A percentile compares a stretch with the other conserved stretches of the same genome.
phyloP scores from a whole-genome alignment of 2,797 vertebrate genomes.

The Microchirus variegatus region DNA sequence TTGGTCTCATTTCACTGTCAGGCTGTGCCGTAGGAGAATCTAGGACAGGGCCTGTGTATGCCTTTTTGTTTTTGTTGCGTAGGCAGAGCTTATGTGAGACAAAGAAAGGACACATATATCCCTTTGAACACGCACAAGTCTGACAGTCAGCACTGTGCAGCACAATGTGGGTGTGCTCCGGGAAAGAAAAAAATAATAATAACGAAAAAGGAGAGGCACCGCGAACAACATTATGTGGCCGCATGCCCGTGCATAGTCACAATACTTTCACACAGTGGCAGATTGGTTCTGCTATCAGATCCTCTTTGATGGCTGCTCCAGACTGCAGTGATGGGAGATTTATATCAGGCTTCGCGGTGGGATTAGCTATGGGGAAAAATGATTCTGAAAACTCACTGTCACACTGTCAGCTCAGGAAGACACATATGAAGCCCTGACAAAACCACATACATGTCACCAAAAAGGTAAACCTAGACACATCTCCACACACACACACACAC shows the following conservation, averaged over 20 bases:
- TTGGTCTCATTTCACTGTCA: slow-evolving; percentile 8
- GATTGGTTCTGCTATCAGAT: slow-evolving; percentile 55
- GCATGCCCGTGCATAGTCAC: neutral
- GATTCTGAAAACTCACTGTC: slow-evolving; percentile 13
- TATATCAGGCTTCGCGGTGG: slow-evolving; percentile 1
- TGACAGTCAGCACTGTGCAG: slow-evolving; percentile 19
- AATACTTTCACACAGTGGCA: slow-evolving; percentile 32
- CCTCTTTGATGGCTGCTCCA: slow-evolving; percentile 41
- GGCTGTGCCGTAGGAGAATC: slow-evolving; percentile 10
- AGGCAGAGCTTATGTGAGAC: slow-evolving; percentile 34
- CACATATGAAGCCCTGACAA: neutral
- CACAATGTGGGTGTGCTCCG: slow-evolving; percentile 19
- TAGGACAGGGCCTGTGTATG: slow-evolving; percentile 10
- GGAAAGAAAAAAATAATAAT: slow-evolving; percentile 18
- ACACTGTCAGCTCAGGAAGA: slow-evolving; percentile 2
- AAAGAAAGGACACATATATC: slow-evolving; percentile 42
- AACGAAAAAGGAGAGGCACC: slow-evolving; percentile 21
- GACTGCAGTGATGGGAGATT: slow-evolving; percentile 5
- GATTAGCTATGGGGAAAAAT: slow-evolving; percentile 24
- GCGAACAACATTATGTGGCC: slow-evolving; percentile 19
- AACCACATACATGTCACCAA: slow-evolving; percentile 11
- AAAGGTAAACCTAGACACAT: no score
- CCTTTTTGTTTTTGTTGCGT: slow-evolving; percentile 5
- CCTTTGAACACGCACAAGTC: slow-evolving; percentile 43
- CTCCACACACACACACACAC: slow-evolving; percentile 8